Evolutionary conservation across 2,113 vertebrate species (phyloP), one percentile per base, ranked within the genome.

Genomic region (Mesembrinibis cayennensis): DNA sequence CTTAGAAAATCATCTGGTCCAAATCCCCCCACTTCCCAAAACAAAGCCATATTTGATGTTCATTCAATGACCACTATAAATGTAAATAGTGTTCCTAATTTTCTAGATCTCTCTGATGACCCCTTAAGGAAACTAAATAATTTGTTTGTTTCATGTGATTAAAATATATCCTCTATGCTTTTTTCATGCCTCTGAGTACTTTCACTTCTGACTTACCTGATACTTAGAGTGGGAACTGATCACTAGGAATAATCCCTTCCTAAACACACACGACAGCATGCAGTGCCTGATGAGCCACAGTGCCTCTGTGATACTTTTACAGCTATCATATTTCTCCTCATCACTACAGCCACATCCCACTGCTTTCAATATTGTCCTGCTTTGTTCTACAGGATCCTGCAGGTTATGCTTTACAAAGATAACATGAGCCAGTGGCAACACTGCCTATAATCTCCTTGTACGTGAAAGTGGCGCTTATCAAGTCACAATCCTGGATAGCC

Each of bases 381-480:
- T 97, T 95, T 95, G 91, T 95, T 96, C 86, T 90, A 84, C 18
- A 52, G 83, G 42, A 82, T 77, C 79, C 80, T 95, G 72, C 69
- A 89, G 71, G 82, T 86, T 92, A 89, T 90, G 65, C 79, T 94
- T 87, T 84, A 82, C 67, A 85, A 70, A 95, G 96, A 91, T 89
- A 91, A 87, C 88, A 29, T 30, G 55, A 89, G 70, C 59, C 44
- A 81, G 83, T 86, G 91, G 59, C 89, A 94, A 66, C 61, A 70
- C 42, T 63, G 63, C 59, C 90, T 78, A 12, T 86, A 85, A 84
- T 87, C 72, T 89, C 88, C 78, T 79, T 1, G 1, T 34, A 61
- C 42, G 13, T 59, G 55, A 78, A 55, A 87, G 59, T 29, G 86
- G 61, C 7, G 6, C 38, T 95, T 79, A 73, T 20, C 82, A 63